phyloP scores from a whole-genome alignment of 1,140 invertebrate genomes.

The Trachelipus rathkii region DNA sequence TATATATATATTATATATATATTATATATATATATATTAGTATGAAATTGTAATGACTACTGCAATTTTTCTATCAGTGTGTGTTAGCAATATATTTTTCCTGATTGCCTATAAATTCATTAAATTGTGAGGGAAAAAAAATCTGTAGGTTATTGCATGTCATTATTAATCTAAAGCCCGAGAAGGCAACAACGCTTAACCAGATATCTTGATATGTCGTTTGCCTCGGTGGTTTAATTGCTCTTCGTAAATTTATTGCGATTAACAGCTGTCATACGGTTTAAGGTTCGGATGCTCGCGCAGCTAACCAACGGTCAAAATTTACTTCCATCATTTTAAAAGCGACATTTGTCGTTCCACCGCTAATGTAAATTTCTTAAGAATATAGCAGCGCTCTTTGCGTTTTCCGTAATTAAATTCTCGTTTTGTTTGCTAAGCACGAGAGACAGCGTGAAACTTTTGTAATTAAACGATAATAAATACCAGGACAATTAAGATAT shows the following conservation, averaged over 20 bases:
- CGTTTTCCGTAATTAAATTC: too few species aligned
- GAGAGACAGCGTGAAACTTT: too few species aligned
- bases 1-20: too few species aligned
- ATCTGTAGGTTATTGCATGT: slow-evolving; percentile 9
- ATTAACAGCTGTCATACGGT: background rate
- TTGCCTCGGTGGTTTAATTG: background rate
- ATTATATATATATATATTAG: too few species aligned
- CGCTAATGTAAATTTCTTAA: too few species aligned
- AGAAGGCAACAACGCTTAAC: background rate
- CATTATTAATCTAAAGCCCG: background rate
- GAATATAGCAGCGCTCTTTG: too few species aligned
- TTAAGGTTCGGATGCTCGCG: background rate
- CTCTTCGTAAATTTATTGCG: background rate
- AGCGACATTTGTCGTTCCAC: background rate
- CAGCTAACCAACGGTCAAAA: background rate
- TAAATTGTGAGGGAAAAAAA: background rate
- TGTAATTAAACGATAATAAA: too few species aligned
- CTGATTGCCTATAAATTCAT: slow-evolving; percentile 11
- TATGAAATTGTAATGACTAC: too few species aligned
- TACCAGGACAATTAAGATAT: too few species aligned
- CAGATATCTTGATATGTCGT: slow-evolving; percentile 7
- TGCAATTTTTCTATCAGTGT: background rate
- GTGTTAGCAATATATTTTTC: background rate
- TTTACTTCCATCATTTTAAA: background rate
- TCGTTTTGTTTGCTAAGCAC: too few species aligned